Conservation (phyloP, 2,113 vertebrate species). For the Condylura cristata region DNA sequence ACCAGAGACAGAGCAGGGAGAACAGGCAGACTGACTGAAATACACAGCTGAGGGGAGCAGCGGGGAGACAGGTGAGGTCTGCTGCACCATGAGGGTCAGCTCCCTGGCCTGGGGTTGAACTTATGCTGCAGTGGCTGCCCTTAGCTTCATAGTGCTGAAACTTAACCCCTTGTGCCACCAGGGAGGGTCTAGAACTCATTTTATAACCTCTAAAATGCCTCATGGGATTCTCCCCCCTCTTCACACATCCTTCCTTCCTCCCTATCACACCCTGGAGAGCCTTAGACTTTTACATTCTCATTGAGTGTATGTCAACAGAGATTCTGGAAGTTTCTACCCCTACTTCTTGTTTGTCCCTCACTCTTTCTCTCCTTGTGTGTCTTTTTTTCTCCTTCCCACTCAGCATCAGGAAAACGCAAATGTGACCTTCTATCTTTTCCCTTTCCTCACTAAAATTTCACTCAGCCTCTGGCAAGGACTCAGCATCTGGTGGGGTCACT, state of each 20-base stretch:
- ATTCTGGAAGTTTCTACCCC: background rate
- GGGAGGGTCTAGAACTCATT: background rate
- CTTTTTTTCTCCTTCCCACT: too few relatives aligned
- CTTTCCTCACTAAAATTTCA: background rate
- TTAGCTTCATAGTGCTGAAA: too few relatives aligned
- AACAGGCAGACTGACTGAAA: too few relatives aligned
- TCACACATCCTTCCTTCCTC: rapidly evolving
- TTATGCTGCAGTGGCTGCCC: too few relatives aligned
- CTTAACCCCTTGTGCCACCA: too few relatives aligned
- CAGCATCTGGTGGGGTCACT: background rate
- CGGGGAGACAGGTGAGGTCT: too few relatives aligned
- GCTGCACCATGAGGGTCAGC: too few relatives aligned
- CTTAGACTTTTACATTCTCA: background rate
- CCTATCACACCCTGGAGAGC: background rate
- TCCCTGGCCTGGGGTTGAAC: too few relatives aligned
- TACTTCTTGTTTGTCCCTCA: rapidly evolving
- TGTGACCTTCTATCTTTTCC: background rate
- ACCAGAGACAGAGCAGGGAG: too few relatives aligned
- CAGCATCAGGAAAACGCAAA: background rate
- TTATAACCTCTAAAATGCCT: background rate
- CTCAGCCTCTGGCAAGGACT: background rate
- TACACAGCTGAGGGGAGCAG: too few relatives aligned
- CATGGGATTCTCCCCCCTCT: rapidly evolving
- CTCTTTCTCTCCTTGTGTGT: background rate
- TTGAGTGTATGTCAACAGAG: background rate